Evolutionary conservation across 2,888 invertebrate species (phyloP).

Genomic region (Lasioglossum malachurum): DNA sequence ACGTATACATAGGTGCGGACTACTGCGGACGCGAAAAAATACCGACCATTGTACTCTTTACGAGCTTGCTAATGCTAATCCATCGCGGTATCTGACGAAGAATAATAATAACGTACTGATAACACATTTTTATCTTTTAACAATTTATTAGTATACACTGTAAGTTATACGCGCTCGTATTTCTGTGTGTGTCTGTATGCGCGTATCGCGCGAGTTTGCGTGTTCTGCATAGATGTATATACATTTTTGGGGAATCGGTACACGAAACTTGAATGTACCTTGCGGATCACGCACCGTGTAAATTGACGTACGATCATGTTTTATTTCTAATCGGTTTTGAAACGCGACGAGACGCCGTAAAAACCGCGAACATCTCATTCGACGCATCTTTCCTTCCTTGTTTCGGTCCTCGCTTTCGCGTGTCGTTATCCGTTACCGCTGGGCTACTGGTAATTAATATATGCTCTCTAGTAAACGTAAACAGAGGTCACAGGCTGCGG

Average conservation of each 20-base stretch:
- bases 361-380: neutral
- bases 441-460: neutral
- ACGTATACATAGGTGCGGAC: neutral
- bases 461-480: neutral
- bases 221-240: slow-evolving; percentile 22
- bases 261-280: slow-evolving; percentile 36
- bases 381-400: neutral
- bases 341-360: neutral
- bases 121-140: slow-evolving; percentile 19
- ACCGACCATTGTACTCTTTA: neutral
- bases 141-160: slow-evolving; percentile 50
- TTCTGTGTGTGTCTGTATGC: neutral
- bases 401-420: neutral
- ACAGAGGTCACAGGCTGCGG: neutral
- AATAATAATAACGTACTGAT: neutral
- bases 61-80: neutral
- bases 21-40: neutral
- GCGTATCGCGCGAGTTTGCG: neutral
- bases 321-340: slow-evolving; percentile 24
- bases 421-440: neutral
- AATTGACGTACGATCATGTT: slow-evolving; percentile 30
- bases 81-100: neutral
- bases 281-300: slow-evolving; percentile 26
- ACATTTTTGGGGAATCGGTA: slow-evolving; percentile 29
- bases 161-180: slow-evolving; percentile 21